Evolutionary conservation across 2,797 vertebrate genomes (phyloP).

Genomic region (Argya squamiceps): DNA sequence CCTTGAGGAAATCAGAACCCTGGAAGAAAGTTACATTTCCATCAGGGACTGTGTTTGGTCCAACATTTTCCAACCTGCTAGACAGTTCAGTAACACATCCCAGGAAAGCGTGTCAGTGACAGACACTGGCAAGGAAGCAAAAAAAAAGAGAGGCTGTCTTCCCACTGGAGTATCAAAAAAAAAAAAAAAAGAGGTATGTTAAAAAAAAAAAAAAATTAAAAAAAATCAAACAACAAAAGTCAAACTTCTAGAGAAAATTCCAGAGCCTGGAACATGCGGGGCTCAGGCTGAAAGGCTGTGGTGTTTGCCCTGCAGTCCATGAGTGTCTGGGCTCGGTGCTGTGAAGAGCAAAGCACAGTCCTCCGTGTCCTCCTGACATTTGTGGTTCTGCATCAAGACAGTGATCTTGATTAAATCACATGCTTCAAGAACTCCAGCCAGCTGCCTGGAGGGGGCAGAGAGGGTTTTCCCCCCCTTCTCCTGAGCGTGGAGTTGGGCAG

Average conservation of each 20-base stretch:
- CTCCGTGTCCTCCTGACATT: neutral
- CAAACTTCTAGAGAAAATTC: neutral
- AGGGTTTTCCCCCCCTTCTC: neutral
- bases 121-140: neutral
- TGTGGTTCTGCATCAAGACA: neutral
- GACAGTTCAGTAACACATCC: neutral
- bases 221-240: neutral
- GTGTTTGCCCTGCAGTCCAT: neutral
- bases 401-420: slow-evolving; percentile 62
- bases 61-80: neutral
- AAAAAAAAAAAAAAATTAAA: neutral
- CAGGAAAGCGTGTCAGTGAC: fast-evolving
- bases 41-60: neutral
- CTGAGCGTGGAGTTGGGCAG: neutral
- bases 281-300: neutral
- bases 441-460: neutral
- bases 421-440: slow-evolving; percentile 13
- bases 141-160: neutral
- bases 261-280: neutral
- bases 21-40: neutral
- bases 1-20: neutral
- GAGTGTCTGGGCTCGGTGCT: fast-evolving
- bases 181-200: neutral
- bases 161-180: neutral
- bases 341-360: neutral